These are phyloP conservation scores for Drosophila mauritiana DNA, from an alignment of 1,140 invertebrate species.

Conservation along the genomic window DNA sequence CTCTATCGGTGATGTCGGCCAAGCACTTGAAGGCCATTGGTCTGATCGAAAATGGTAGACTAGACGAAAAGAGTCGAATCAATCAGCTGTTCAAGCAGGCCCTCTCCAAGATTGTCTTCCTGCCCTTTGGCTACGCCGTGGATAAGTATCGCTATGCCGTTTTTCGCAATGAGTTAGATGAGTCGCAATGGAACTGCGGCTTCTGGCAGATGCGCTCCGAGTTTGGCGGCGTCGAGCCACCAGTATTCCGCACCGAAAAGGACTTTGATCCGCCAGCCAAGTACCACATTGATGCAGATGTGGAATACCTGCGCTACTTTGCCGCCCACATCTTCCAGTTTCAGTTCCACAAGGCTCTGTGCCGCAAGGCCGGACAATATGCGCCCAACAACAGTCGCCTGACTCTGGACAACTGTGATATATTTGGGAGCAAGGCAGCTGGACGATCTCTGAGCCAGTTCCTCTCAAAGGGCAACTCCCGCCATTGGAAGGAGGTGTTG, in stretches of 20 bases:
- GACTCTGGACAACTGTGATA: conserved; percentile 87
- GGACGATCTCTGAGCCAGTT: conserved; percentile 73
- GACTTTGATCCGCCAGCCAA: conserved; percentile 89
- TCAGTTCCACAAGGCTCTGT: conserved; percentile 88
- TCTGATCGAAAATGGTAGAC: conserved; percentile 70
- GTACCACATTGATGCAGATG: conserved; percentile 87
- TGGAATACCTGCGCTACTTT: conserved; percentile 87
- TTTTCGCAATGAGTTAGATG: conserved; percentile 86
- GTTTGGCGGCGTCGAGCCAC: conserved; percentile 87
- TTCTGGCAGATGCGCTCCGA: conserved; percentile 87
- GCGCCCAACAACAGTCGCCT: conserved; percentile 82
- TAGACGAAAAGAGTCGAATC: conserved; percentile 78
- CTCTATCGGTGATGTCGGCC: conserved; percentile 87
- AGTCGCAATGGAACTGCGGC: conserved; percentile 86
- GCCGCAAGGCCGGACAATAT: conserved; percentile 86
- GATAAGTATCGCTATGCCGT: conserved; percentile 87
- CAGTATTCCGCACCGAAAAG: conserved; percentile 85
- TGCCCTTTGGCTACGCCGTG: conserved; percentile 86
- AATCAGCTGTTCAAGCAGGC: conserved; percentile 84
- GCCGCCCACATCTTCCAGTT: conserved; percentile 87
- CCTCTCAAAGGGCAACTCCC: conserved; percentile 85
- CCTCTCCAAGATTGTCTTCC: conserved; percentile 88
- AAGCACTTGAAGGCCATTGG: conserved; percentile 87
- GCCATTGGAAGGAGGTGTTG: conserved; percentile 87
- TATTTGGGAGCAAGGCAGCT: conserved; percentile 85